Evolutionary conservation across 1,140 invertebrate species (phyloP).

Genomic region (Anastrepha obliqua): DNA sequence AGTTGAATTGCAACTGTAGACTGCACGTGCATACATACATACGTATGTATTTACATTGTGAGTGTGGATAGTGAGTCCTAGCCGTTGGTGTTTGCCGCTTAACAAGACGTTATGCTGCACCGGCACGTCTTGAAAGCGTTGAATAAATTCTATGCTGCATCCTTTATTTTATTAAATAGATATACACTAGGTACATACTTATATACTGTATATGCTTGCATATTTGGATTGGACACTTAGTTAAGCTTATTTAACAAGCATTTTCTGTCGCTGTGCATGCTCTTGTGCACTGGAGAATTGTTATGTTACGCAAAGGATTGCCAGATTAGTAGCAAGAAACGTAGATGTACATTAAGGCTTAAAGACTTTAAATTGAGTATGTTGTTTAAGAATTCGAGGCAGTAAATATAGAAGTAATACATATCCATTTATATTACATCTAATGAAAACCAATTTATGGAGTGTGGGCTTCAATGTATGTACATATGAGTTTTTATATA

Average conservation of each 20-base stretch:
- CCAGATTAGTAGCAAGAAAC: slow-evolving; percentile 18
- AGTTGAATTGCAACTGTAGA: too few relatives aligned
- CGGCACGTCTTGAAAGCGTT: background rate
- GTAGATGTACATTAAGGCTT: background rate
- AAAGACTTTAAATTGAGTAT: background rate
- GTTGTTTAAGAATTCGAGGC: background rate
- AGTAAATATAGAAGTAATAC: background rate
- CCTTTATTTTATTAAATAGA: background rate
- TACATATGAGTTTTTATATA: background rate
- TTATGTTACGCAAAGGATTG: slow-evolving; percentile 26
- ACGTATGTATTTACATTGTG: background rate
- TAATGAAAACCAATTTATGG: too few relatives aligned
- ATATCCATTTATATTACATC: background rate
- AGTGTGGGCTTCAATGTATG: background rate
- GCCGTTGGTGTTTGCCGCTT: background rate
- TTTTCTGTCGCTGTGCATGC: background rate
- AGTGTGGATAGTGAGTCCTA: background rate
- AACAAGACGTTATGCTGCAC: slow-evolving; percentile 11
- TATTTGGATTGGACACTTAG: slow-evolving; percentile 11
- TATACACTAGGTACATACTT: too few relatives aligned
- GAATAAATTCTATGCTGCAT: slow-evolving; percentile 19
- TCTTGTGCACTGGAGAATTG: slow-evolving; percentile 34
- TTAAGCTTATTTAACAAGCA: slow-evolving; percentile 27
- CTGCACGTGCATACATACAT: background rate
- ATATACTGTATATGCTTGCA: too few relatives aligned